phyloP scores from a whole-genome alignment of 2,888 invertebrate species.

The Corbicula japonica region DNA sequence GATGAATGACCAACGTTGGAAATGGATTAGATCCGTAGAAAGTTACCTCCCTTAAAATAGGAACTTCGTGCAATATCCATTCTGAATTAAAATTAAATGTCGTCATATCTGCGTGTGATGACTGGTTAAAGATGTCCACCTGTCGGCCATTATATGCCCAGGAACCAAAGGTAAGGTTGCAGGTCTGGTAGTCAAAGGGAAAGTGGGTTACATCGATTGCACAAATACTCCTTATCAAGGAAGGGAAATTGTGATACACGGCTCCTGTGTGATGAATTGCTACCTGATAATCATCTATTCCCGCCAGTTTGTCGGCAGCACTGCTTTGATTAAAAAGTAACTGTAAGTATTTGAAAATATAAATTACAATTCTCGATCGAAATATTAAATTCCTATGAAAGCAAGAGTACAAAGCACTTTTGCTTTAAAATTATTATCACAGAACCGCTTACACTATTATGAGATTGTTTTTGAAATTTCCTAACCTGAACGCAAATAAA shows the following conservation, averaged over 20 bases:
- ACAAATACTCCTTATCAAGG: constrained; percentile 76
- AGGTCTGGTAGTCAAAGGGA: constrained; percentile 96
- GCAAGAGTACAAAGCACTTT: no score
- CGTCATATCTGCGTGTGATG: constrained; percentile 45
- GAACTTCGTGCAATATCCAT: constrained; percentile 59
- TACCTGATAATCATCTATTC: constrained; percentile 61
- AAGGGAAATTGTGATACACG: constrained; percentile 63
- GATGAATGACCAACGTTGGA: constrained; percentile 51
- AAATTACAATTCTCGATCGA: no score
- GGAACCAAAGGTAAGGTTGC: constrained; percentile 99
- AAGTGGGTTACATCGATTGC: constrained; percentile 80
- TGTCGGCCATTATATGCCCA: constrained; percentile 91
- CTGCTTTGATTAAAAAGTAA: no score
- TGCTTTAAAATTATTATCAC: no score
- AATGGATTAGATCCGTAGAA: constrained; percentile 50
- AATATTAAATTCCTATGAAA: no score
- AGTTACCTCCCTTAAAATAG: constrained; percentile 32
- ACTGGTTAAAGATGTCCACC: constrained; percentile 55
- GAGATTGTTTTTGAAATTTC: no score
- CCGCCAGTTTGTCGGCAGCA: constrained; percentile 54
- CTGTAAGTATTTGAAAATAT: no score
- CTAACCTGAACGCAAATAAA: no score
- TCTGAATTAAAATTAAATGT: constrained; percentile 67
- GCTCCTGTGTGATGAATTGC: constrained; percentile 44
- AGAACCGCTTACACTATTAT: no score